phyloP scores from a whole-genome alignment of 1,140 invertebrate species.

The Zaprionus nigranus region DNA sequence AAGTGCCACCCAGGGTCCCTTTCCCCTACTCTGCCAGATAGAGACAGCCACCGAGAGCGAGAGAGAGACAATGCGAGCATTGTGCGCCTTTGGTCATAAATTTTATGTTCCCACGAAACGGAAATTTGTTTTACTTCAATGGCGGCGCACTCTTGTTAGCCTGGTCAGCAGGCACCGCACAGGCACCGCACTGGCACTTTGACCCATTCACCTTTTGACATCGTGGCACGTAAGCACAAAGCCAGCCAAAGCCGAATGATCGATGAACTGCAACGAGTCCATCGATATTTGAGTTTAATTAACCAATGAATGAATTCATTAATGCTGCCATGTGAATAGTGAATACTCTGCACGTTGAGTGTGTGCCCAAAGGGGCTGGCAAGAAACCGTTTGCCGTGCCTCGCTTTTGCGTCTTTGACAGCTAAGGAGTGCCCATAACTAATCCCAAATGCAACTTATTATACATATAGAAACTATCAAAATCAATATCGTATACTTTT shows the following conservation, averaged over 20 bases:
- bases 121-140: slow-evolving; percentile 79
- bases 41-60: background rate
- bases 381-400: background rate
- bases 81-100: slow-evolving; percentile 59
- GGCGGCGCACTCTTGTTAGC: slow-evolving; percentile 61
- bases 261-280: slow-evolving; percentile 28
- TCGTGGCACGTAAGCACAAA: slow-evolving; percentile 32
- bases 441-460: too few relatives aligned
- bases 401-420: background rate
- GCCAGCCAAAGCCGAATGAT: slow-evolving; percentile 19
- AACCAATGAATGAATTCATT: slow-evolving; percentile 22
- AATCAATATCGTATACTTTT: too few relatives aligned
- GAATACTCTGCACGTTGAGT: background rate
- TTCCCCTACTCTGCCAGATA: slow-evolving; percentile 21
- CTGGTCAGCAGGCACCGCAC: background rate
- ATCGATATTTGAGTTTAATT: slow-evolving; percentile 27
- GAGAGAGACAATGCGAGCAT: slow-evolving; percentile 2
- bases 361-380: background rate
- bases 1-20: slow-evolving; percentile 85
- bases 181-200: slow-evolving; percentile 15
- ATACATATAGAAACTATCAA: too few relatives aligned
- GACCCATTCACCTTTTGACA: slow-evolving; percentile 70
- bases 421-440: too few relatives aligned
- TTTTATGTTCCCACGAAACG: slow-evolving; percentile 70
- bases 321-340: background rate